A percentile compares a stretch with the other conserved stretches of the same genome.
Conservation (phyloP, 2,888 invertebrate genomes). For the Reticulitermes lucifugus region DNA sequence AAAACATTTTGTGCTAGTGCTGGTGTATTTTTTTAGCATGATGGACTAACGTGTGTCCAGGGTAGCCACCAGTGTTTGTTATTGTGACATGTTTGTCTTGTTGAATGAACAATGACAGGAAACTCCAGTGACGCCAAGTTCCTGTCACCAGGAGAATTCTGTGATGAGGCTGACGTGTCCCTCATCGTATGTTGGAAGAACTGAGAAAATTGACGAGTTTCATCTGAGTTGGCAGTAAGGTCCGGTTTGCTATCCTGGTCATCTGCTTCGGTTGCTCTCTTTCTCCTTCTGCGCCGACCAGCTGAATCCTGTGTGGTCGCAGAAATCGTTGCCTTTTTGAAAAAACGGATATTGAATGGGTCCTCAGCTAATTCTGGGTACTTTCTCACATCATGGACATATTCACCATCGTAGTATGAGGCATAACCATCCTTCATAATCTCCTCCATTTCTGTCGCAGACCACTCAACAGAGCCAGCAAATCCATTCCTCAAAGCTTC, state of each 20-base stretch:
- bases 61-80: conserved; percentile 52
- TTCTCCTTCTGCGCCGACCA: conserved; percentile 48
- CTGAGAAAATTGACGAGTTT: conserved; percentile 31
- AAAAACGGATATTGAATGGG: conserved; percentile 92
- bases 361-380: conserved; percentile 96
- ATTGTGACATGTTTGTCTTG: conserved; percentile 44
- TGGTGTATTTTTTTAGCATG: conserved; percentile 47
- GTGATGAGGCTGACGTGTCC: conserved; percentile 32
- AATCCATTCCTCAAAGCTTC: conserved; percentile 84
- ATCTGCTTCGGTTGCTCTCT: conserved; percentile 29
- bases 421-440: conserved; percentile 87
- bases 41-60: conserved; percentile 47
- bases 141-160: background rate
- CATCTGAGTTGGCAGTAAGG: conserved; percentile 7
- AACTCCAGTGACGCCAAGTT: conserved; percentile 20
- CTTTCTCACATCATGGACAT: conserved; percentile 88
- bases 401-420: conserved; percentile 89
- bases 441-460: conserved; percentile 88
- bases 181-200: conserved; percentile 42
- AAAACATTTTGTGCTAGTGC: conserved; percentile 6
- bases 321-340: conserved; percentile 71
- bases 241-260: background rate
- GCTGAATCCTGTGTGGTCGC: conserved; percentile 47
- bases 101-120: conserved; percentile 12
- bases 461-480: conserved; percentile 86